These are phyloP conservation scores for Sebastes nivosus DNA, from an alignment of 2,797 vertebrate species.

Conservation along the genomic window DNA sequence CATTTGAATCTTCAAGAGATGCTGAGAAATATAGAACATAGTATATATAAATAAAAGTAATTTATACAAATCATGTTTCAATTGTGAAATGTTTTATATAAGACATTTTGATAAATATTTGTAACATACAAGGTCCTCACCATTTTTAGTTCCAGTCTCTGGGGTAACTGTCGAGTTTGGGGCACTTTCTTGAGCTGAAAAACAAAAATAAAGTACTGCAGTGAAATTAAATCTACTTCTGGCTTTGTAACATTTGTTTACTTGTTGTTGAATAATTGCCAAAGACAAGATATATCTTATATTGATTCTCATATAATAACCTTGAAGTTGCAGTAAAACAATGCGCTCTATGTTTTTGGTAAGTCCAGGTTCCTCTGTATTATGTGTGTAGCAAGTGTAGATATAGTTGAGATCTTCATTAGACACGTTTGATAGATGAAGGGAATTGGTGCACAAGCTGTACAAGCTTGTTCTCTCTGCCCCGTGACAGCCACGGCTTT, in stretches of 20 bases:
- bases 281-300: not conserved
- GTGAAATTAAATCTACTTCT: not conserved
- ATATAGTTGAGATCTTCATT: constrained; percentile 39
- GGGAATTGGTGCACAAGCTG: constrained; percentile 58
- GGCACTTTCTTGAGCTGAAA: constrained; percentile 40
- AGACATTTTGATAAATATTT: not conserved
- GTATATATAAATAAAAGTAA: not conserved
- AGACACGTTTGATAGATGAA: constrained; percentile 58
- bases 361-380: constrained; percentile 55
- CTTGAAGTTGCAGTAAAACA: constrained; percentile 65
- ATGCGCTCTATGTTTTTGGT: constrained; percentile 40
- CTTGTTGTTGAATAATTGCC: not conserved
- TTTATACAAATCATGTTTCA: not conserved
- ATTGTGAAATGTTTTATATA: not conserved
- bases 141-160: constrained; percentile 33
- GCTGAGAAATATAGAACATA: constrained; percentile 37
- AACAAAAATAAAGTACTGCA: not conserved
- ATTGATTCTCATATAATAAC: constrained; percentile 25
- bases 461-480: not conserved
- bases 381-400: constrained; percentile 69
- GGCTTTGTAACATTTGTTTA: not conserved
- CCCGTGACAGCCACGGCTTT: constrained; percentile 26
- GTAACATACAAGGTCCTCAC: constrained; percentile 31
- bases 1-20: not conserved
- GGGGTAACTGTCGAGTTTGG: constrained; percentile 29